These are phyloP conservation scores for Ia io DNA, from an alignment of 2,113 vertebrate genomes.

Conservation along the genomic window DNA sequence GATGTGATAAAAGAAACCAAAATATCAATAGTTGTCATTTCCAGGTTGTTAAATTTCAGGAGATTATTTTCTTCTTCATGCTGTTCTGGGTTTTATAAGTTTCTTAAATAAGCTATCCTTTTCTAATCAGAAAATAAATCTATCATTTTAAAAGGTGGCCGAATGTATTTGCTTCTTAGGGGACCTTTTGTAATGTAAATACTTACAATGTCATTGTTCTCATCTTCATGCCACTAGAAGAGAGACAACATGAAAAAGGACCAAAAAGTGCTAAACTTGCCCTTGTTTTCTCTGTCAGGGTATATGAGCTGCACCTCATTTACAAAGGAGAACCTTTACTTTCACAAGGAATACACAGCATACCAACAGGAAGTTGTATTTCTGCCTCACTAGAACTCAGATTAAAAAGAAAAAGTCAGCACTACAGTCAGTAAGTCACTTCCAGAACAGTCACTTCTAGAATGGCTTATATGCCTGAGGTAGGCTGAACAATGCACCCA, in stretches of 20 bases:
- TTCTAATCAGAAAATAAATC: constrained; percentile 48
- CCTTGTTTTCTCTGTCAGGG: background rate
- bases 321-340: background rate
- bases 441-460: background rate
- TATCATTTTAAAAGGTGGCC: background rate
- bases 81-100: constrained; percentile 14
- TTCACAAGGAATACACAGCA: background rate
- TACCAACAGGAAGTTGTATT: background rate
- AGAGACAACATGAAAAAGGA: background rate
- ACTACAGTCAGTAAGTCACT: background rate
- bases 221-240: background rate
- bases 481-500: background rate
- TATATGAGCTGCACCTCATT: background rate
- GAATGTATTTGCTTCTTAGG: background rate
- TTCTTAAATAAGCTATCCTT: background rate
- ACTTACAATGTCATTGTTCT: background rate
- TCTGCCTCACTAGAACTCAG: background rate
- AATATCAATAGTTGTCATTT: background rate
- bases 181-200: background rate
- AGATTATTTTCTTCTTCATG: background rate
- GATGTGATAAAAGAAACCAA: background rate
- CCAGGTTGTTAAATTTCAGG: background rate
- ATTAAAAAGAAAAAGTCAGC: background rate
- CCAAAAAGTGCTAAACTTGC: background rate
- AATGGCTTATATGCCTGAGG: background rate